Percentiles rank a stretch among this genome's conserved stretches.
Conservation (phyloP, 2,797 vertebrate species). For the Brachymystax lenok region DNA sequence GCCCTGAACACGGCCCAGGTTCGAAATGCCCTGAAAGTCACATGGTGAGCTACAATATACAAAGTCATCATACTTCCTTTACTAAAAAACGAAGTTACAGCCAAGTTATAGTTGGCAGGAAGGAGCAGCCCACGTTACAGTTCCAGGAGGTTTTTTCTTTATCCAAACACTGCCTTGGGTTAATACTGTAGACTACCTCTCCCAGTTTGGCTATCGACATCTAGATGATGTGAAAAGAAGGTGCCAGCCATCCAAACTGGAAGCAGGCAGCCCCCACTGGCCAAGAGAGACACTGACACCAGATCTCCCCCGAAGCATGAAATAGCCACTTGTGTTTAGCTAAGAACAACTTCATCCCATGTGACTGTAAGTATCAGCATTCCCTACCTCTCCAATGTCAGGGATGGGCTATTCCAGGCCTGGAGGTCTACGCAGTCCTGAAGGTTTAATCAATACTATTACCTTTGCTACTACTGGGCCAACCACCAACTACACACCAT, state of each 20-base stretch:
- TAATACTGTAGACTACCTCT: constrained; percentile 12
- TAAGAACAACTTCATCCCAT: constrained; percentile 58
- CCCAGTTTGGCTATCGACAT: constrained; percentile 24
- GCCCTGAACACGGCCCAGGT: not conserved
- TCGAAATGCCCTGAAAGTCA: not conserved
- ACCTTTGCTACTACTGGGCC: constrained; percentile 60
- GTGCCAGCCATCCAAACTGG: not conserved
- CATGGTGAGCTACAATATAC: not conserved
- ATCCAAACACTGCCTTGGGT: not conserved
- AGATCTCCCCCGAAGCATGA: constrained; percentile 63
- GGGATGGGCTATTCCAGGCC: constrained; percentile 42
- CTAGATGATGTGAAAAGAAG: constrained; percentile 36
- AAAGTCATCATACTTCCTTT: not conserved
- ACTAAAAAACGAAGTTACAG: not conserved
- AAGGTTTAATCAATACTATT: constrained; percentile 67
- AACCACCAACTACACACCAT: constrained; percentile 13
- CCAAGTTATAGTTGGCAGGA: not conserved
- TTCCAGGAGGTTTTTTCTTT: too few relatives aligned
- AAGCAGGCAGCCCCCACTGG: constrained; percentile 20
- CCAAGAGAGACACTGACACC: constrained; percentile 61
- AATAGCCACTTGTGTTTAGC: constrained; percentile 73
- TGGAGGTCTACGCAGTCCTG: constrained; percentile 45
- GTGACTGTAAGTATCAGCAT: constrained; percentile 36
- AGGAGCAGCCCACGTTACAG: not conserved
- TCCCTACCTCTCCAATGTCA: not conserved